Percentiles rank a stretch among this genome's conserved stretches.
Conservation (phyloP, 2,113 vertebrate genomes). For the Heterochromis multidens region DNA sequence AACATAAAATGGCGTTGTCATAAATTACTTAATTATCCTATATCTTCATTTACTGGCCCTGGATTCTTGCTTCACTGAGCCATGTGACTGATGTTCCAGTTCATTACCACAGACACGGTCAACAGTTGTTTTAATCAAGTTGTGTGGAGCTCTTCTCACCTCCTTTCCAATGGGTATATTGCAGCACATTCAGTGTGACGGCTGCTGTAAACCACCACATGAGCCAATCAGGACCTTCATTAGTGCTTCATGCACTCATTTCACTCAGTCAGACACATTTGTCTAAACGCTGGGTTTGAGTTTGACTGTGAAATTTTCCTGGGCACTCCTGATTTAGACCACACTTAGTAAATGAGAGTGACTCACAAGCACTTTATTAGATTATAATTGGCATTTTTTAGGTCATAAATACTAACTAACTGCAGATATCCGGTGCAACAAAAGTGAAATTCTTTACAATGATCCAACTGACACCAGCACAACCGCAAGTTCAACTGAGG, state of each 20-base stretch:
- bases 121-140: constrained; percentile 74
- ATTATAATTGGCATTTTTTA: background rate
- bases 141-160: constrained; percentile 72
- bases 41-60: background rate
- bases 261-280: constrained; percentile 61
- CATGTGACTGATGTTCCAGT: constrained; percentile 57
- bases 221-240: constrained; percentile 59
- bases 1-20: background rate
- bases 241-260: constrained; percentile 47
- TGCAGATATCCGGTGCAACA: background rate
- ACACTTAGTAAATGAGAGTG: constrained; percentile 15
- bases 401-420: background rate
- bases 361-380: background rate
- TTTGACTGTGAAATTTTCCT: constrained; percentile 61
- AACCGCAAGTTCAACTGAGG: constrained; percentile 62
- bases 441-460: constrained; percentile 9
- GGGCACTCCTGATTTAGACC: constrained; percentile 29
- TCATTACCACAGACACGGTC: constrained; percentile 70
- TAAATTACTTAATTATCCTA: background rate
- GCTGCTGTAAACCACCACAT: constrained; percentile 59
- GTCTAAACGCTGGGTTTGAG: constrained; percentile 61
- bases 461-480: background rate
- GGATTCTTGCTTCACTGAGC: constrained; percentile 1
- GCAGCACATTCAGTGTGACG: constrained; percentile 44
- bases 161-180: constrained; percentile 73